Percentiles rank a stretch among this genome's conserved stretches.
Evolutionary conservation across 2,113 vertebrate species (phyloP).

Genomic region (Pollimyrus isidori): DNA sequence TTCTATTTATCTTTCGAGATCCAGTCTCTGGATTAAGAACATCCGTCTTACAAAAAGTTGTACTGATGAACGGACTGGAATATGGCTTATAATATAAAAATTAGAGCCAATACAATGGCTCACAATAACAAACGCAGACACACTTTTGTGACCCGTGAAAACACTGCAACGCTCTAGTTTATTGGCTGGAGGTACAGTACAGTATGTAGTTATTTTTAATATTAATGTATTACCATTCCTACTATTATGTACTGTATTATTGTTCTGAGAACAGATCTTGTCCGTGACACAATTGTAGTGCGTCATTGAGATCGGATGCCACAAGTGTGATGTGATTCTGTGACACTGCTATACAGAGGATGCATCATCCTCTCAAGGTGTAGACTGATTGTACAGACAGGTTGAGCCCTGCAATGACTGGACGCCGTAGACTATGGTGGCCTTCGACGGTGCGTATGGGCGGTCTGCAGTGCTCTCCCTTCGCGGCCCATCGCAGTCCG

Average conservation of each 20-base stretch:
- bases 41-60: background rate
- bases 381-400: background rate
- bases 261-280: background rate
- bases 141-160: background rate
- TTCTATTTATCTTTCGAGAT: background rate
- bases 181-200: background rate
- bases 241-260: background rate
- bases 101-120: background rate
- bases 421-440: background rate
- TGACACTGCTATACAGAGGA: background rate
- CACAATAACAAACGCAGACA: background rate
- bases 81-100: background rate
- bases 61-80: background rate
- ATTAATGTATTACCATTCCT: background rate
- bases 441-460: background rate
- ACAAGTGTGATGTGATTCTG: background rate
- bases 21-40: background rate
- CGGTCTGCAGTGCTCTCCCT: background rate
- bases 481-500: background rate
- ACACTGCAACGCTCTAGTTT: background rate
- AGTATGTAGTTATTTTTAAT: background rate
- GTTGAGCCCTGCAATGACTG: background rate
- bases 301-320: background rate
- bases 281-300: background rate
- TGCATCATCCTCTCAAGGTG: background rate